Conservation (phyloP, 2,797 vertebrate genomes). For the Semaprochilodus insignis region DNA sequence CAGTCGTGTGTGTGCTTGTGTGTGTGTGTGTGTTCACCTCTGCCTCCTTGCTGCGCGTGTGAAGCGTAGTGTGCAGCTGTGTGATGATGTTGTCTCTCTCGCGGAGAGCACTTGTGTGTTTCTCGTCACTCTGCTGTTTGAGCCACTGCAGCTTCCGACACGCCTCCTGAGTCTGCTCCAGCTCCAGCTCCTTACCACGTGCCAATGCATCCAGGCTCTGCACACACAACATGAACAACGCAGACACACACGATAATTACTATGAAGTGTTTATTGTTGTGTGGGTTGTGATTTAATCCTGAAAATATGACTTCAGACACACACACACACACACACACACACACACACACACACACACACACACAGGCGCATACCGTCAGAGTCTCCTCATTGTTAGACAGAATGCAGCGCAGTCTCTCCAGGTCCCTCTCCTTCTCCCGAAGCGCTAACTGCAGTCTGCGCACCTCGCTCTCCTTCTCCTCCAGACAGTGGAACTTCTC, state of each 20-base stretch:
- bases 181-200: slow-evolving; percentile 89
- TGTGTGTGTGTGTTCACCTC: slow-evolving; percentile 77
- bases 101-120: slow-evolving; percentile 79
- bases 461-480: slow-evolving; percentile 89
- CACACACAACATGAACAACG: slow-evolving; percentile 33
- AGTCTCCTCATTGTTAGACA: slow-evolving; percentile 91
- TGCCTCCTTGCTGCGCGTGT: slow-evolving; percentile 86
- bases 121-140: slow-evolving; percentile 86
- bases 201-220: slow-evolving; percentile 90
- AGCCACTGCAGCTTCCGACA: slow-evolving; percentile 91
- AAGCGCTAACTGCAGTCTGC: slow-evolving; percentile 82
- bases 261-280: background rate
- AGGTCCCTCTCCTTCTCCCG: slow-evolving; percentile 88
- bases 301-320: background rate
- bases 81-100: slow-evolving; percentile 87
- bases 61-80: slow-evolving; percentile 89
- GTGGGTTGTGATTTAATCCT: background rate
- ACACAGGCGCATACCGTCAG: slow-evolving; percentile 81
- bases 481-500: slow-evolving; percentile 92
- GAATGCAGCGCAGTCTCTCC: slow-evolving; percentile 85
- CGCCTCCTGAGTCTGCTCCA: slow-evolving; percentile 86
- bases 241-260: slow-evolving; percentile 20
- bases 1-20: slow-evolving; percentile 4
- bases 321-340: too few species aligned
- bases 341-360: background rate